Evolutionary conservation across 2,888 invertebrate species (phyloP), one percentile per base, ranked within the genome.

Genomic region (Microchrysa polita): DNA sequence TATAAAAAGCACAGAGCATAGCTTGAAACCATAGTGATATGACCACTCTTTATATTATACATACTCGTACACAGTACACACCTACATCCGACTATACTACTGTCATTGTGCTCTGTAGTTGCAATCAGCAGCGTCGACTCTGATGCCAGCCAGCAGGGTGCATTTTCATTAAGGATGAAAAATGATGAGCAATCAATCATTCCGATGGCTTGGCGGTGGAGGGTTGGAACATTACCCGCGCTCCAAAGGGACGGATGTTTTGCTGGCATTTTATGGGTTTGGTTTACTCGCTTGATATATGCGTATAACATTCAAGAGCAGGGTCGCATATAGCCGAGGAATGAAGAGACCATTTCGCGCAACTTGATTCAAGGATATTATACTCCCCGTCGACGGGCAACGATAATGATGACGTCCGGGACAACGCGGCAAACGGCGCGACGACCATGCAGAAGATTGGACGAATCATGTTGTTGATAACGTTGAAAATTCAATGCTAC

Each of bases 121-220:
- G 65, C 65, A 65, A 65, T 65, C 65, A 65, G 27, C 27, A 34
- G 65, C 48, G 65, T 65, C 65, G 65, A 65, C 65, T 27, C 65
- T 65, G 65, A 65, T 65, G 65, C 52, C 84, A 84, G 84, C 84
- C 84, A 84, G 84, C 84, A 81, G 84, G 84, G 84, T 83, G 84
- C 84, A 84, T 84, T 84, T 84, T 84, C 84, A 84, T 84, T 84
- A 84, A 84, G 84, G 83, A 83, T 84, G 83, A 84, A 83, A 84
- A 84, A 84, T 84, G 84, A 84, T 81, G 84, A 84, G 82, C 82
- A 84, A 84, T 84, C 84, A 84, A 84, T 84, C 84, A 84, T 83
- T 81, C 79, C 77, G 79, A 7, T 7, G 27, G 27, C 27, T 34
- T 7, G 16, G 7, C 20, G 60, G n/a, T 9, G 79, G 80, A 81